Evolutionary conservation across 2,888 invertebrate species (phyloP), one percentile per base, ranked within the genome.

Genomic region (Parnassius smintheus): DNA sequence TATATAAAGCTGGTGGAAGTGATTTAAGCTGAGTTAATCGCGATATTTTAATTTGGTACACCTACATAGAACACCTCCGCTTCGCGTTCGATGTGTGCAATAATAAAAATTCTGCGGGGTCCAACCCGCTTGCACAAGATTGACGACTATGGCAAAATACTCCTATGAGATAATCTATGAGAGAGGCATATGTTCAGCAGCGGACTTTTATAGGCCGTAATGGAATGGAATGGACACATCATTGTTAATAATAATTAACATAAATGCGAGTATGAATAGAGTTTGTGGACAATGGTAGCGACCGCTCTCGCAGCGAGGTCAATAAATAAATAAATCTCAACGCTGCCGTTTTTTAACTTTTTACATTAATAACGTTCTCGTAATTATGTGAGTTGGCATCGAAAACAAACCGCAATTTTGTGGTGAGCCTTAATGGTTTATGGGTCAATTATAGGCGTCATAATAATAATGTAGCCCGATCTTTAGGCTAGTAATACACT

Each of bases 321-420:
- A 85, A 86, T 88, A 87, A 87, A 89, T 88, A 88, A 88, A 88
- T 87, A 87, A 89, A 88, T 88, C 85, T 84, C 76, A 68, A 75
- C 75, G 80, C 81, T 81, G 81, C 81, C 71, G 77, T 81, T 85
- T 84, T 85, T 86, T 85, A 66, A 77, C 74, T 78, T 85, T 81
- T 86, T 83, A 79, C 76, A 68, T 83, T 81, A 85, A 85, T 83
- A 82, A 81, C 81, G 78, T 72, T 67, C 70, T 81, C 78, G 81
- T 86, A 86, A 88, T 88, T 88, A 86, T 78, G 83, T 82, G 82
- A 80, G 86, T 84, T 84, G 82, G 83, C 83, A 82, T 86, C 82
- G 82, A 88, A 84, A 86, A 86, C 87, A 82, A 87, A 90, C 88
- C 88, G 79, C 86, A 82, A 81, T 81, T 80, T 82, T 83, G 86